Evolutionary conservation across 2,113 vertebrate species (phyloP), one percentile per base, ranked within the genome.

Genomic region (Tupaia tana): DNA sequence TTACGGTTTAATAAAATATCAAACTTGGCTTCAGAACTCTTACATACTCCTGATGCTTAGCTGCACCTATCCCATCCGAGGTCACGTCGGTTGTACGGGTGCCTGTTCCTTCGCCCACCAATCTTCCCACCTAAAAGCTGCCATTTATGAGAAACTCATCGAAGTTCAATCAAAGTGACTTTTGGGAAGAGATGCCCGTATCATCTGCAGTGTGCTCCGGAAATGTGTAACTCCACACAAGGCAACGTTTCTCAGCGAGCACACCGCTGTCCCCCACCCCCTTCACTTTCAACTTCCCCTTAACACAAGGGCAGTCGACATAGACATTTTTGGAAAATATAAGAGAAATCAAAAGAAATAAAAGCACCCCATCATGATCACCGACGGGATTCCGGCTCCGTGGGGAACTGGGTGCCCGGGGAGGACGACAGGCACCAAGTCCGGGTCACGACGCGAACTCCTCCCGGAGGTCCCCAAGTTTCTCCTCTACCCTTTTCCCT

Each of bases 241-340:
- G 66, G 24, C 86, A 31, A 14, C 66, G 64, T 31, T 88, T 77
- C 86, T 31, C 14, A 10, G 1, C 0, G 20, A 74, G 69, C 69
- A 74, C 43, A 43, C 43, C 43, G 43, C 66, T 90, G 3, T 80
- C 66, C 85, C 58, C 56, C 74, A 43, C 43, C 31, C 14, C 56
- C 63, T 20, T 69, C 75, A 24, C 95, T 94, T 78, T 61, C 66
- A 54, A 93, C 96, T 95, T 97, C 95, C 97, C 95, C 74, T 93
- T 73, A 56, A 78, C 34, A 69, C 6, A 29, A 31, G 78, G 63
- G 64, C 67, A 31, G 69, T 61, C 78, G 43, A 24, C 61, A 24
- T 0, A 59, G 25, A 67, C 91, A 10, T n/a, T 75, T 85, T 89
- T 71, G 79, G 13, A 91, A 95, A 91, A 84, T n/a, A 20, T 7